These are phyloP conservation scores for Rutpela maculata DNA, from an alignment of 2,888 invertebrate genomes.

Conservation along the genomic window DNA sequence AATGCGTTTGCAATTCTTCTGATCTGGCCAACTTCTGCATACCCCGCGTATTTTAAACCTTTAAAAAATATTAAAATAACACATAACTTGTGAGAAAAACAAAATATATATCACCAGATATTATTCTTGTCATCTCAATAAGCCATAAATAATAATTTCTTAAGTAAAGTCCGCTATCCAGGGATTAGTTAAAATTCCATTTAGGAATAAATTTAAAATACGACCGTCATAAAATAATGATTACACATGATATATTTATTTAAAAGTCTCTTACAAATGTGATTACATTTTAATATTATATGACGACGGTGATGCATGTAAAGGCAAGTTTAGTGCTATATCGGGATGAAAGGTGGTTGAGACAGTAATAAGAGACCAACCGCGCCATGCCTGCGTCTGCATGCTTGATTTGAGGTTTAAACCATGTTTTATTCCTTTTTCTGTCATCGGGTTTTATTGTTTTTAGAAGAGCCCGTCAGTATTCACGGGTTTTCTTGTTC, in stretches of 20 bases:
- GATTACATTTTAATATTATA: slow-evolving; percentile 72
- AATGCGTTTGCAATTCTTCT: too few species aligned
- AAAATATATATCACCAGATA: neutral
- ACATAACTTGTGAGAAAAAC: neutral
- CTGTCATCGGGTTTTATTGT: slow-evolving; percentile 41
- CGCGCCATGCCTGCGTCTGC: slow-evolving; percentile 17
- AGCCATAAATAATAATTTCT: slow-evolving; percentile 68
- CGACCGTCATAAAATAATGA: slow-evolving; percentile 60
- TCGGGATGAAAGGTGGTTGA: slow-evolving; percentile 58
- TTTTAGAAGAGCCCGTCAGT: slow-evolving; percentile 40
- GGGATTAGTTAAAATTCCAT: slow-evolving; percentile 63
- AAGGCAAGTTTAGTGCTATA: slow-evolving; percentile 66
- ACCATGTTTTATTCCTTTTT: slow-evolving; percentile 37
- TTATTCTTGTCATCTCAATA: slow-evolving; percentile 35
- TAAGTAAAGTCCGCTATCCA: slow-evolving; percentile 68
- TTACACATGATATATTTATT: slow-evolving; percentile 62
- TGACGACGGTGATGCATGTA: slow-evolving; percentile 66
- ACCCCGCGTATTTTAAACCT: neutral
- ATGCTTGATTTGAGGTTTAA: slow-evolving; percentile 42
- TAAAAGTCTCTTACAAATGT: slow-evolving; percentile 70
- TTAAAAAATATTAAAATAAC: neutral
- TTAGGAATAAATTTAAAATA: slow-evolving; percentile 62
- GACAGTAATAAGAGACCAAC: slow-evolving; percentile 38
- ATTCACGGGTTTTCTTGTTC: slow-evolving; percentile 29
- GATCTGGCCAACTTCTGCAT: too few species aligned